Evolutionary conservation across 1,140 invertebrate genomes (phyloP).

Genomic region (Panagrolaimus sp.): DNA sequence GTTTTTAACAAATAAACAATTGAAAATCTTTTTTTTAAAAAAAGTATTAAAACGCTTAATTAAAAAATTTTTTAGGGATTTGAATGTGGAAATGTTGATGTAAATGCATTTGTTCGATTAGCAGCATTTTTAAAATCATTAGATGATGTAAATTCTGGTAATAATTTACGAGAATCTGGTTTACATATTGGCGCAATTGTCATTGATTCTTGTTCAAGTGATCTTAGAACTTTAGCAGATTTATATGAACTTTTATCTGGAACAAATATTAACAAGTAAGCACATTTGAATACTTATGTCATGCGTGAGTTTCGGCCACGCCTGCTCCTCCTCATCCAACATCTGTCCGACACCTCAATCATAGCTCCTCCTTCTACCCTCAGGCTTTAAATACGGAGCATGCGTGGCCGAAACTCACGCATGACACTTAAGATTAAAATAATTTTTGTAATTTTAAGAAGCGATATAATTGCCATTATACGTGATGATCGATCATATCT

Average conservation of each 20-base stretch:
- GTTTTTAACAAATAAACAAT: no score
- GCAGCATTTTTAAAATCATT: constrained; percentile 43
- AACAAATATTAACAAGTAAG: constrained; percentile 48
- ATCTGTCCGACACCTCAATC: no score
- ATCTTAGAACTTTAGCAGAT: constrained; percentile 45
- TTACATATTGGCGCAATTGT: constrained; percentile 46
- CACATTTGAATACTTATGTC: neutral
- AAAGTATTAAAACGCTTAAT: no score
- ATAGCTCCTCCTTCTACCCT: no score
- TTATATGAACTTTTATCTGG: constrained; percentile 50
- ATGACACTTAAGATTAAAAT: constrained; percentile 9
- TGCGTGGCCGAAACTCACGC: no score
- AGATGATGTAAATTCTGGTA: constrained; percentile 27
- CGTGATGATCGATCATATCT: constrained; percentile 39
- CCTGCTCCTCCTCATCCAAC: no score
- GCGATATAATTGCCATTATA: constrained; percentile 43
- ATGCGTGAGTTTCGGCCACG: no score
- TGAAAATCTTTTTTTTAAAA: no score
- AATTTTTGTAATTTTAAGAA: constrained; percentile 27
- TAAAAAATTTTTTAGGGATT: constrained; percentile 31
- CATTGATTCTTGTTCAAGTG: constrained; percentile 45
- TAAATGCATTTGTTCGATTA: constrained; percentile 44
- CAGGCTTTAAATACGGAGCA: no score
- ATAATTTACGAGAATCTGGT: constrained; percentile 26
- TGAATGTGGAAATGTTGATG: constrained; percentile 46